Evolutionary conservation across 2,113 vertebrate species (phyloP).

Genomic region (Catharus fuscescens): DNA sequence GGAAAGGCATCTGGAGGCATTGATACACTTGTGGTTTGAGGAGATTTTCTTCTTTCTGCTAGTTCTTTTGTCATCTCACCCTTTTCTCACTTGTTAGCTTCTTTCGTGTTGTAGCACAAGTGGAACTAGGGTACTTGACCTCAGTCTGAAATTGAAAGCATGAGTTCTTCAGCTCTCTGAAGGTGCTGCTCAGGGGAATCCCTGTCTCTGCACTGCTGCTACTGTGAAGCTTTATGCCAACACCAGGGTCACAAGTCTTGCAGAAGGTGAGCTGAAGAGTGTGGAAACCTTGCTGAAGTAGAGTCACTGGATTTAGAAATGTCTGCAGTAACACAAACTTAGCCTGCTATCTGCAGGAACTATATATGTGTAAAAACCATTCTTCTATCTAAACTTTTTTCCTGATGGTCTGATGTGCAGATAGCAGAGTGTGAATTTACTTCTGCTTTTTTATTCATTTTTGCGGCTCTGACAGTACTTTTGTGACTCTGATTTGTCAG

Average conservation of each 20-base stretch:
- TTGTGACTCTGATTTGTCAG: not conserved
- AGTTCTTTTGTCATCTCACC: not conserved
- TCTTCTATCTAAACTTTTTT: not conserved
- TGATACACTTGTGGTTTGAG: rapidly evolving
- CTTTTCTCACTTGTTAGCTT: not conserved
- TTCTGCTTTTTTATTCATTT: not conserved
- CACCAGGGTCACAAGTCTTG: not conserved
- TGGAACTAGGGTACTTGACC: not conserved
- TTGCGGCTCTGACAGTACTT: not conserved
- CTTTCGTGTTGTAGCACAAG: not conserved
- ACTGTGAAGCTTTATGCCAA: not conserved
- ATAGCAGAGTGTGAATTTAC: not conserved
- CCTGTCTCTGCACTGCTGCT: not conserved
- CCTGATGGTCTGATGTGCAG: not conserved
- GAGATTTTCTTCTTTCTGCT: not conserved
- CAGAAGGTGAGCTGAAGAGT: not conserved
- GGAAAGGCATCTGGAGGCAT: not conserved
- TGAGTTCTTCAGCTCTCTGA: not conserved
- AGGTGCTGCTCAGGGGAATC: not conserved
- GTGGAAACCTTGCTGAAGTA: not conserved
- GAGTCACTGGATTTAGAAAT: not conserved
- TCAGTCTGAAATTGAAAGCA: not conserved
- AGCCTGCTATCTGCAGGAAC: not conserved
- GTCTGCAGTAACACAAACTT: not conserved
- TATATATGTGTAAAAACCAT: rapidly evolving